Percentiles rank a stretch among this genome's conserved stretches.
These are phyloP conservation scores for Lithosia quadra DNA, from an alignment of 2,888 invertebrate species.

Conservation along the genomic window DNA sequence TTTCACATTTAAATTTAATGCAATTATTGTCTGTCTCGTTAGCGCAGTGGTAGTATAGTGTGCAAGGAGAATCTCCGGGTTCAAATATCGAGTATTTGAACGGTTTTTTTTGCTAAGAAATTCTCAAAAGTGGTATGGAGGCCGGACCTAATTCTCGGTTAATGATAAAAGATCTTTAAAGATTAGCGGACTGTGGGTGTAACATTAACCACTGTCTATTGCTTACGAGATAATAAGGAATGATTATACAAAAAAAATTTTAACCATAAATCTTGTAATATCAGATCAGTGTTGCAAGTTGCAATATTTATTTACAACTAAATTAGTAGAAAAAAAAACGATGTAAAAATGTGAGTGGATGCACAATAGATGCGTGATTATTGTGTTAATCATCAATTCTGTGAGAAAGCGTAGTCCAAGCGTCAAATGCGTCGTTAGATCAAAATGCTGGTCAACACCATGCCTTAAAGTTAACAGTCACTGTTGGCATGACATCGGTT, in stretches of 20 bases:
- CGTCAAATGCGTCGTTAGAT: constrained; percentile 73
- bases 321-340: constrained; percentile 45
- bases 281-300: constrained; percentile 18
- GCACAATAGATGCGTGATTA: constrained; percentile 61
- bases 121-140: neutral
- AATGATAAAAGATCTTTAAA: too few relatives aligned
- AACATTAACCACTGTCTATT: neutral
- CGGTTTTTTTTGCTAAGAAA: neutral
- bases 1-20: neutral
- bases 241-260: neutral
- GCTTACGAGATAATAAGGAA: neutral
- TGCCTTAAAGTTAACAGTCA: constrained; percentile 30
- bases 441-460: constrained; percentile 66
- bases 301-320: constrained; percentile 50
- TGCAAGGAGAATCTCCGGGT: neutral
- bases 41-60: neutral
- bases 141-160: too few relatives aligned
- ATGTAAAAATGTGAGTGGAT: constrained; percentile 59
- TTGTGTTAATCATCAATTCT: constrained; percentile 61
- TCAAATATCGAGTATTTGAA: too few relatives aligned
- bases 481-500: constrained; percentile 83
- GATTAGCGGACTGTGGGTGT: neutral
- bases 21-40: neutral
- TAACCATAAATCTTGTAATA: neutral
- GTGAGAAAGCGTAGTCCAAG: constrained; percentile 67